A percentile compares a stretch with the other conserved stretches of the same genome.
Evolutionary conservation across 2,113 vertebrate species (phyloP).

Genomic region (Danionella cerebrum): DNA sequence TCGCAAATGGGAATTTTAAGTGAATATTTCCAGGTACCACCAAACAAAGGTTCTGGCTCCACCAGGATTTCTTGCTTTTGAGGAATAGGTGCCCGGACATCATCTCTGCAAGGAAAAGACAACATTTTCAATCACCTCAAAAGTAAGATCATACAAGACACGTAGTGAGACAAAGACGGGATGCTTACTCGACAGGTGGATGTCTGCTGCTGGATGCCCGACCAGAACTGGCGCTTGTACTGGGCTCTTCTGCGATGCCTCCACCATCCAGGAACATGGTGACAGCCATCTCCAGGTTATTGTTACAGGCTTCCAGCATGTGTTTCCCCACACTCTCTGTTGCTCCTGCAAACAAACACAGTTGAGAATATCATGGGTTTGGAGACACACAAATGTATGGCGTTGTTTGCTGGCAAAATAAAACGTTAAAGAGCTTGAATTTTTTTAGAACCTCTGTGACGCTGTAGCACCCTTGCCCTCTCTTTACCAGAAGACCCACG

Average conservation of each 20-base stretch:
- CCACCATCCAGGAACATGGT: conserved; percentile 98
- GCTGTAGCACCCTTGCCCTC: no score
- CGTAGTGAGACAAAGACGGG: not conserved
- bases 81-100: conserved; percentile 95
- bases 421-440: no score
- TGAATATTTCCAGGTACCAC: no score
- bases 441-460: no score
- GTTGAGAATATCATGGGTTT: no score
- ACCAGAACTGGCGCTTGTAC: conserved; percentile 88
- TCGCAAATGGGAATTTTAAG: no score
- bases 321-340: conserved; percentile 94
- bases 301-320: conserved; percentile 96
- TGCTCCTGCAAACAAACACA: conserved; percentile 70
- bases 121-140: no score
- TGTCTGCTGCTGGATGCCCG: conserved; percentile 71
- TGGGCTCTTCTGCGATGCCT: conserved; percentile 90
- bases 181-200: conserved; percentile 77
- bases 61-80: conserved; percentile 98
- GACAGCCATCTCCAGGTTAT: conserved; percentile 97
- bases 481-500: no score
- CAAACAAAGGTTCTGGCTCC: conserved; percentile 94
- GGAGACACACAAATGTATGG: no score
- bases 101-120: conserved; percentile 69
- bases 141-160: no score
- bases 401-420: no score